phyloP scores from a whole-genome alignment of 2,797 vertebrate genomes.

The Arnoldichthys spilopterus region DNA sequence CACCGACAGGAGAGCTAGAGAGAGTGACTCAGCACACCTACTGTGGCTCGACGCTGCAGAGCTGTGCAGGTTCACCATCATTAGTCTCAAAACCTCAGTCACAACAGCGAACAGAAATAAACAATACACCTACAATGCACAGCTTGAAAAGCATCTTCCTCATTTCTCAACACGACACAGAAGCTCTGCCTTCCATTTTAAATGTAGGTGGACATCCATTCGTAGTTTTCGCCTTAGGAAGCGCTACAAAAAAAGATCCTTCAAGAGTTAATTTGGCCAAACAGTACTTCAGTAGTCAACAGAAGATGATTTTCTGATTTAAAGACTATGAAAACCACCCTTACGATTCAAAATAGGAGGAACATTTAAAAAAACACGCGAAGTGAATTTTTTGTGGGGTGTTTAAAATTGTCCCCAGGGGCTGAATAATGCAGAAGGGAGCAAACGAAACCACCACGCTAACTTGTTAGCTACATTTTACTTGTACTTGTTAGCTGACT shows the following conservation, averaged over 20 bases:
- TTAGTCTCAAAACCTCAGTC: not conserved
- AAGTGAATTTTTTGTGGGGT: no score
- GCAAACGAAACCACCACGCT: no score
- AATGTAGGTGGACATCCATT: not conserved
- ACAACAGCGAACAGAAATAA: not conserved
- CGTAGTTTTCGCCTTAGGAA: not conserved
- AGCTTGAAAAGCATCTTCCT: not conserved
- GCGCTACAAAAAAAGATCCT: no score
- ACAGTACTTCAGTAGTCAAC: no score
- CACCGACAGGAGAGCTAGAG: not conserved
- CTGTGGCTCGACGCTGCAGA: not conserved
- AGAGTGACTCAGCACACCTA: constrained; percentile 45
- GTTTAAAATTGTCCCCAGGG: no score
- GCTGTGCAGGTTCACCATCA: not conserved
- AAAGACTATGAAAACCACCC: no score
- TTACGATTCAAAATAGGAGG: no score
- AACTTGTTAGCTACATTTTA: no score
- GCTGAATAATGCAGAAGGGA: no score
- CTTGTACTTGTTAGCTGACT: no score
- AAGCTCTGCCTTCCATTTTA: not conserved
- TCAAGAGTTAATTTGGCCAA: not conserved
- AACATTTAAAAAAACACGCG: no score
- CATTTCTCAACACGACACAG: not conserved
- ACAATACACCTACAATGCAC: not conserved
- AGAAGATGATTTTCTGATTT: no score